phyloP scores from a whole-genome alignment of 2,113 vertebrate genomes.

The Malurus elegans region DNA sequence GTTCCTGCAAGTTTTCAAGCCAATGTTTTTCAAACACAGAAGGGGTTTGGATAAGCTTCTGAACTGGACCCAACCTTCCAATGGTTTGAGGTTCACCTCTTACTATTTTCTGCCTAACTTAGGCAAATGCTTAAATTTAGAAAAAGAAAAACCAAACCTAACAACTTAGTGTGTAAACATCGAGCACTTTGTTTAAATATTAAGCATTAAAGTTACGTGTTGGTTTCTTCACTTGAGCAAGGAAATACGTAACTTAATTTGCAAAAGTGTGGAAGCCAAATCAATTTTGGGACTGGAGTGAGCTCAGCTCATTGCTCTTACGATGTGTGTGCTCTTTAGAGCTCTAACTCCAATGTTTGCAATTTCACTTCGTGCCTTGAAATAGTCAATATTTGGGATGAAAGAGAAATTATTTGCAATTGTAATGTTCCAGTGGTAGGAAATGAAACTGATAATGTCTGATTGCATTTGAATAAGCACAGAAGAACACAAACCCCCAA shows the following conservation, averaged over 20 bases:
- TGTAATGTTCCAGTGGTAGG: not conserved
- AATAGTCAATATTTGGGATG: constrained; percentile 39
- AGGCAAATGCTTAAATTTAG: constrained; percentile 34
- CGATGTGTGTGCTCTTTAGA: not conserved
- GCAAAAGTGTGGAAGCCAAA: constrained; percentile 35
- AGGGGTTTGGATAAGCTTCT: constrained; percentile 28
- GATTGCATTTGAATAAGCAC: constrained; percentile 10
- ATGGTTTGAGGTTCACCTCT: constrained; percentile 59
- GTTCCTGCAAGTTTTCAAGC: not conserved
- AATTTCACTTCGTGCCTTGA: not conserved
- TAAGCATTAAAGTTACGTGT: not conserved
- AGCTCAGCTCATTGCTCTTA: constrained; percentile 8
- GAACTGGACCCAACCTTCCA: constrained; percentile 29
- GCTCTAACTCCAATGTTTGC: constrained; percentile 11
- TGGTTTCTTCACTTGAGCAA: constrained; percentile 27
- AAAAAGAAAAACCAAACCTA: not conserved
- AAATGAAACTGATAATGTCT: constrained; percentile 22
- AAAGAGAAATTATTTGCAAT: constrained; percentile 31
- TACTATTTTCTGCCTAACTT: constrained; percentile 36
- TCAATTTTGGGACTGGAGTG: constrained; percentile 5
- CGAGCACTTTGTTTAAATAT: constrained; percentile 38
- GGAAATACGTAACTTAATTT: constrained; percentile 36
- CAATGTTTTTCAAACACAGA: constrained; percentile 10
- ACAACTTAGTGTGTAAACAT: not conserved
- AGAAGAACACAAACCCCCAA: not conserved